A percentile compares a stretch with the other conserved stretches of the same genome.
These are phyloP conservation scores for Lycopodina hypogea DNA, from an alignment of 37 sponge, comb jelly and placozoan genomes.

Conservation along the genomic window DNA sequence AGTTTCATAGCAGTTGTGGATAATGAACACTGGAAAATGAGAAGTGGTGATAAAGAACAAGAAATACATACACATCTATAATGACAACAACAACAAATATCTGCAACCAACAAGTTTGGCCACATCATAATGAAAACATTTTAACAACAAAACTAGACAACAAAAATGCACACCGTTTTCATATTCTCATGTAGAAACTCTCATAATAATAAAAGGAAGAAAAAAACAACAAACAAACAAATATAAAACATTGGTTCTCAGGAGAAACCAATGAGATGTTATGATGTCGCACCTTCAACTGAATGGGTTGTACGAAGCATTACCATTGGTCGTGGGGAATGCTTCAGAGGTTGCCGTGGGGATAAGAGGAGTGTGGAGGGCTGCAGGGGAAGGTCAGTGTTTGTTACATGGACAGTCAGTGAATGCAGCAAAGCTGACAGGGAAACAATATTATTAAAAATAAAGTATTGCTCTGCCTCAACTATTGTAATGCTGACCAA, in stretches of 20 bases:
- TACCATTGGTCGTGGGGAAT: neutral
- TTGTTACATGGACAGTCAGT: neutral
- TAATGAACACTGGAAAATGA: too few relatives aligned
- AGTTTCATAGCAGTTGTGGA: too few relatives aligned
- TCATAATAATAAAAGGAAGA: neutral
- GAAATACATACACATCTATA: too few relatives aligned
- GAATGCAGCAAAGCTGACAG: neutral
- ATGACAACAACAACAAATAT: too few relatives aligned
- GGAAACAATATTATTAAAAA: neutral
- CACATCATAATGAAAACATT: too few relatives aligned
- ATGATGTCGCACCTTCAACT: neutral
- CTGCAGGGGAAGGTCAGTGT: neutral
- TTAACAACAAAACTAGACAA: too few relatives aligned
- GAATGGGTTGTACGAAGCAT: slow-evolving; percentile 23
- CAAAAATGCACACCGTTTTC: too few relatives aligned
- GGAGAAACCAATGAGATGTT: neutral
- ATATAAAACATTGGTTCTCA: neutral
- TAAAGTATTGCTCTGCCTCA: neutral
- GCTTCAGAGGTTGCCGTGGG: neutral
- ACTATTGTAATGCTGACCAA: neutral
- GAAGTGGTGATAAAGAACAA: too few relatives aligned
- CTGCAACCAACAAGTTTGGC: too few relatives aligned
- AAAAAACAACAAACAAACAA: neutral
- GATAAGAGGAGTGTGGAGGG: slow-evolving; percentile 1
- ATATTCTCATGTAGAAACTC: neutral